Conservation (phyloP, 2,113 vertebrate genomes). For the Jaculus jaculus region DNA sequence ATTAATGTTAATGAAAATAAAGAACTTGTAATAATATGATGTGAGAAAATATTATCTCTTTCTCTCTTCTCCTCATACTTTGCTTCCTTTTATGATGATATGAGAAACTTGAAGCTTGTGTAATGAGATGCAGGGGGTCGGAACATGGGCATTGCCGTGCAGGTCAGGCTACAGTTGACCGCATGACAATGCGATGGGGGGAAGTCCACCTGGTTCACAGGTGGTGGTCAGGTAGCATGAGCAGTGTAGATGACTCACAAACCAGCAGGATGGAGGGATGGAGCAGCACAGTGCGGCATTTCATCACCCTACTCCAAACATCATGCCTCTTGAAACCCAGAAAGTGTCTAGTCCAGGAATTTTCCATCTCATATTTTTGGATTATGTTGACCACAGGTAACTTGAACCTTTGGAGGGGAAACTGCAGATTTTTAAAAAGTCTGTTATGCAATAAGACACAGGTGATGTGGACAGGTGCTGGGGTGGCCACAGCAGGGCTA, state of each 20-base stretch:
- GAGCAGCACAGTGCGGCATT: background rate
- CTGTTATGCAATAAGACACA: too few relatives aligned
- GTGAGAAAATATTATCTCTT: background rate
- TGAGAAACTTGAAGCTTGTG: background rate
- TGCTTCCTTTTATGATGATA: too few relatives aligned
- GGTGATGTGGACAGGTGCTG: background rate
- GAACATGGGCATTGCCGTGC: background rate
- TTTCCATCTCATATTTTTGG: background rate
- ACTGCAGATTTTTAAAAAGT: too few relatives aligned
- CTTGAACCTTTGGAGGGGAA: background rate
- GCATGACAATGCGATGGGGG: background rate
- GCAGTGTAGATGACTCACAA: background rate
- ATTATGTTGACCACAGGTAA: background rate
- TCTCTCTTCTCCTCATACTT: background rate
- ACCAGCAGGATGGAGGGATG: background rate
- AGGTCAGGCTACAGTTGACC: background rate
- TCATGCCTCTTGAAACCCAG: background rate
- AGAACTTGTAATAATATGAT: too few relatives aligned
- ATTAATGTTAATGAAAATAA: too few relatives aligned
- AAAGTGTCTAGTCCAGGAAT: background rate
- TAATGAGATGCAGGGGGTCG: background rate
- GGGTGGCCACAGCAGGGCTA: background rate
- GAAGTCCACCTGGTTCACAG: background rate
- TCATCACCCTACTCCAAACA: background rate
- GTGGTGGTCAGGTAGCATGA: background rate